Base-by-base conservation (phyloP, 1,140 invertebrate genomes). In the Drosophila sucinea region DNA sequence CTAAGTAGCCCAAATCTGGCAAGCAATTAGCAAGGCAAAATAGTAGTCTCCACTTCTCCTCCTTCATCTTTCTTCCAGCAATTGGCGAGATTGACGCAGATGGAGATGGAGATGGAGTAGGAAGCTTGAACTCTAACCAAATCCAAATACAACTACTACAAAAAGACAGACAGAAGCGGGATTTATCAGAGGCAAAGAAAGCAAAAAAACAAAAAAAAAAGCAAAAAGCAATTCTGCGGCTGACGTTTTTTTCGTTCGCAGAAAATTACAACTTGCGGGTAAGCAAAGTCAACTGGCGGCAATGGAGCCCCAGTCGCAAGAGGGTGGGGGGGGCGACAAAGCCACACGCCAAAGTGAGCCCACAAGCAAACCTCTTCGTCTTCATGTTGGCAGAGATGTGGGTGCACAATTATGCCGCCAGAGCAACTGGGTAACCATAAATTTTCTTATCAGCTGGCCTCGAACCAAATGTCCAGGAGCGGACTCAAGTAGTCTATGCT, bases 221-320 rank as follows among this genome's bases (percentile, higher is more conserved):
- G 60, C 8, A 38, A 82, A 87, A 87, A 89, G 80, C 74, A 90
- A 90, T 89, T 89, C 80, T 89, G 77, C 41, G 70, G 84, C 80
- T 81, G 84, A 84, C 81, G 84, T 82, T 81, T 87, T 67, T 51
- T 51, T 25, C 25, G 25, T 79, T 75, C 84, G 74, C 72, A 89
- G 84, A 89, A 89, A 89, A 89, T 89, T 89, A 81, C 85, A 89
- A 89, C 84, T 89, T 89, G 84, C 84, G 84, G 84, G 84, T 84
- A 89, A 81, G 89, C 84, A 87, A 89, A 87, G 77, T 89, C 84
- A 87, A 89, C 79, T 79, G 72, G 47, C 58, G 75, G 74, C 73
- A 68, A 47, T 51, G 41, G 51, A 25, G 17, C 44, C 56, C 30
- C 61, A 73, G 54, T 70, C 58, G 56, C 44, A 40, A 51, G 57